Base-by-base conservation (phyloP, 2,113 vertebrate genomes). In the Urocolius indicus region DNA sequence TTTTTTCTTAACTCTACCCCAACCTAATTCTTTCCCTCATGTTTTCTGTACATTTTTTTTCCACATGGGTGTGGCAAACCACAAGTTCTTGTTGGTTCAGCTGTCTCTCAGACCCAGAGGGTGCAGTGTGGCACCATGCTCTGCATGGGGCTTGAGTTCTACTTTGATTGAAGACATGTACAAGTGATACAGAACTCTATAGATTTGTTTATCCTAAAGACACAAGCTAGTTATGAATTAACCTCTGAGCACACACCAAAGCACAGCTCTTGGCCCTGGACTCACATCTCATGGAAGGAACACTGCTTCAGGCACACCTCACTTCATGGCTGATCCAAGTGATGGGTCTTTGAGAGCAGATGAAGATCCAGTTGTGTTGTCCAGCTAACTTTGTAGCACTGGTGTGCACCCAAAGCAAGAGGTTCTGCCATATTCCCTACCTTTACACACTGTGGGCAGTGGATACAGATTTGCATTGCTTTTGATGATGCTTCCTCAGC, bases 281-380 rank as follows among this genome's bases (percentile, higher is more conserved):
- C n/a, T 61, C 16, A 20, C 0, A 1, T 2, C 9, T 2, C 3
- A 4, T 22, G 15, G 13, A 21, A 45, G 27, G 23, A 61, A 13
- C 16, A 5, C 16, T 32, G 38, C 23, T 66, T 69, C 24, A 65
- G 8, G 15, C 0, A 1, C 13, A 55, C 3, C 23, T 17, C 36
- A 18, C 10, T 20, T 75, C 61, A 32, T 2, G 1, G 21, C 2
- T 49, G 32, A 34, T 46, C 41, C 32, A 32, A 38, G 10, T 22
- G 6, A 12, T 79, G 51, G 3, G 20, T 38, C 45, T 75, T 20
- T 29, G 27, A 16, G 36, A 46, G 16, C 19, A 82, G 8, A 3
- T 32, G 18, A 32, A 67, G 4, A 38, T n/a, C 36, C 11, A 10
- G 18, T 13, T 65, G 15, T 17, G 41, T 66, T 84, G 10, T 17